Evolutionary conservation across 2,113 vertebrate genomes (phyloP).

Genomic region (Danionella cerebrum): DNA sequence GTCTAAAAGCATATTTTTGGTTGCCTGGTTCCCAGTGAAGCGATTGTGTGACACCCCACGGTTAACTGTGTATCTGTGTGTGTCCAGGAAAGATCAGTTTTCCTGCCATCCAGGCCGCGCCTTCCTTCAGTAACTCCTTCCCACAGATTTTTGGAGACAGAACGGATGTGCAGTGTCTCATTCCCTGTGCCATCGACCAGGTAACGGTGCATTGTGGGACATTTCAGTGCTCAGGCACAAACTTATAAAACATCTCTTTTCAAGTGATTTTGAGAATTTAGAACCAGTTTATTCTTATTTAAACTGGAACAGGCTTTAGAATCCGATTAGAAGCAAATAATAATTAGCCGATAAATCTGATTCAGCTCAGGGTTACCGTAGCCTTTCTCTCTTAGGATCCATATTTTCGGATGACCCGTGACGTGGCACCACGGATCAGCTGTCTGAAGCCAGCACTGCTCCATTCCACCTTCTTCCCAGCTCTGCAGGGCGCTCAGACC

Average conservation of each 20-base stretch:
- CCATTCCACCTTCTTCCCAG: constrained; percentile 94
- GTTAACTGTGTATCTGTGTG: neutral
- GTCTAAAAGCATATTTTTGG: too few species aligned
- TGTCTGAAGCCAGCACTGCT: constrained; percentile 87
- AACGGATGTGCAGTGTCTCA: constrained; percentile 87
- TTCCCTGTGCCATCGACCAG: constrained; percentile 97
- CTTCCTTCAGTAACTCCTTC: constrained; percentile 92
- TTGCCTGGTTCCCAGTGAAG: too few species aligned
- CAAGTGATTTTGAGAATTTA: too few species aligned
- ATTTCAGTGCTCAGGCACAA: too few species aligned
- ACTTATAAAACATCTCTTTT: too few species aligned
- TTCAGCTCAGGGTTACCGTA: too few species aligned
- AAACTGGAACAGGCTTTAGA: too few species aligned
- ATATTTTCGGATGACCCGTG: constrained; percentile 96
- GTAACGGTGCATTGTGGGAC: too few species aligned
- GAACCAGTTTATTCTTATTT: too few species aligned
- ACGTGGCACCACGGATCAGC: constrained; percentile 88
- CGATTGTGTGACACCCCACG: too few species aligned
- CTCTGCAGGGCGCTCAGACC: constrained; percentile 92
- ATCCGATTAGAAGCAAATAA: too few species aligned
- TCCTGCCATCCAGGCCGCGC: constrained; percentile 92
- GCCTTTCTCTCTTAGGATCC: constrained; percentile 73
- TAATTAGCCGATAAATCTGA: too few species aligned
- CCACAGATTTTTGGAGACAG: constrained; percentile 83
- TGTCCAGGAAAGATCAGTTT: constrained; percentile 91